Conservation (phyloP, 2,888 invertebrate genomes). For the Fragum sueziense region DNA sequence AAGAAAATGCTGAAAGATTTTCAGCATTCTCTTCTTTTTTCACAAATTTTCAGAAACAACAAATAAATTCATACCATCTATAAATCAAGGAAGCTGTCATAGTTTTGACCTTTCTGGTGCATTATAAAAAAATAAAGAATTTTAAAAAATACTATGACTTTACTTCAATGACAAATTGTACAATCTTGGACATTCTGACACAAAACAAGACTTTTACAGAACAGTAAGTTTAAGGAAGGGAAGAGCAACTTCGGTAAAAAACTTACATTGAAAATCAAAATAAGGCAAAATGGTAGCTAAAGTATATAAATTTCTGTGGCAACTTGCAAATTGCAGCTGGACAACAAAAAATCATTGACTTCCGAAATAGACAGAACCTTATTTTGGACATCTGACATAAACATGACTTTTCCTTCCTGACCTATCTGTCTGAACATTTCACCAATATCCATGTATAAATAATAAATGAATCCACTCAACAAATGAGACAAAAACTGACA, state of each 20-base stretch:
- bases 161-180: background rate
- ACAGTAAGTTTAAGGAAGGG: too few relatives aligned
- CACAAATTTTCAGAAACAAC: background rate
- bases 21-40: background rate
- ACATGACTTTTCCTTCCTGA: slow-evolving; percentile 2
- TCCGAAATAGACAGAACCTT: too few relatives aligned
- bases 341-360: too few relatives aligned
- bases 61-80: background rate
- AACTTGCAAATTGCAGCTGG: too few relatives aligned
- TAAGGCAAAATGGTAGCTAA: too few relatives aligned
- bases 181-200: background rate
- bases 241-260: too few relatives aligned
- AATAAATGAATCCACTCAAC: background rate
- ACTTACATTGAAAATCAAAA: too few relatives aligned
- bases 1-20: background rate
- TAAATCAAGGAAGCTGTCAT: background rate
- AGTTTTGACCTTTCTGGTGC: background rate
- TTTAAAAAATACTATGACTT: background rate
- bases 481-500: background rate
- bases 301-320: too few relatives aligned
- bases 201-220: background rate
- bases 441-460: slow-evolving; percentile 1
- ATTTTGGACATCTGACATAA: background rate
- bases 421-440: background rate
- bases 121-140: background rate